Base-by-base conservation (phyloP, 2,113 vertebrate genomes). In the Himantopus leucocephalus region DNA sequence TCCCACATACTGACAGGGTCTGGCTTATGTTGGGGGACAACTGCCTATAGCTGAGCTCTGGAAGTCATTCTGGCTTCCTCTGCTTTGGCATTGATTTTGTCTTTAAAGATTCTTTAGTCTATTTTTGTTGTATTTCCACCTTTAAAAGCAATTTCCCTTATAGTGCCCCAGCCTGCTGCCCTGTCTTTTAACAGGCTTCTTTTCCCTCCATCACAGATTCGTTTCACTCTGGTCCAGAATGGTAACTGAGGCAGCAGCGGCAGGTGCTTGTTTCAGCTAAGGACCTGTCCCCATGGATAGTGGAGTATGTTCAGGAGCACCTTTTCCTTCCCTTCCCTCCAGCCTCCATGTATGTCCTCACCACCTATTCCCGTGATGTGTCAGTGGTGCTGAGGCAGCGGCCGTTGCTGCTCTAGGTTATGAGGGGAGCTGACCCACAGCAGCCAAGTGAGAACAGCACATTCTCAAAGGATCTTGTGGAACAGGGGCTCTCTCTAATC, bases 11-110 rank as follows among this genome's bases (percentile, higher is more conserved):
- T 95, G 95, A 97, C 88, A 95, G 85, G 70, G 74, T 94, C 94
- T 97, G 97, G 95, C 85, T 97, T 97, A 72, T 92, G 81, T 50
- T 97, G 91, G 72, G 91, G 95, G 72, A 96, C 94, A 96, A 95
- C 79, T 96, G 86, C 90, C 79, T 96, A 37, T 77, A 84, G 91
- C 85, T 55, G 78, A 92, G 87, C 70, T 95, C 92, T 94, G 92
- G 92, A 93, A 97, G 91, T 95, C 92, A 92, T 96, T 92, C 90
- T 94, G 88, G 81, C 77, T 93, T 92, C 91, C 81, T 92, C 76
- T 87, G n/a, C 85, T 91, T 94, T 94, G 91, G 93, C 91, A 92
- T 52, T 58, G 67, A 82, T 90, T 97, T 95, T 89, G 66, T 88
- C 90, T 92, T 96, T 94, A 93, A 93, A 86, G 89, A 85, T 52